phyloP scores from a whole-genome alignment of 2,888 invertebrate species.

The Brachylomia viminalis region DNA sequence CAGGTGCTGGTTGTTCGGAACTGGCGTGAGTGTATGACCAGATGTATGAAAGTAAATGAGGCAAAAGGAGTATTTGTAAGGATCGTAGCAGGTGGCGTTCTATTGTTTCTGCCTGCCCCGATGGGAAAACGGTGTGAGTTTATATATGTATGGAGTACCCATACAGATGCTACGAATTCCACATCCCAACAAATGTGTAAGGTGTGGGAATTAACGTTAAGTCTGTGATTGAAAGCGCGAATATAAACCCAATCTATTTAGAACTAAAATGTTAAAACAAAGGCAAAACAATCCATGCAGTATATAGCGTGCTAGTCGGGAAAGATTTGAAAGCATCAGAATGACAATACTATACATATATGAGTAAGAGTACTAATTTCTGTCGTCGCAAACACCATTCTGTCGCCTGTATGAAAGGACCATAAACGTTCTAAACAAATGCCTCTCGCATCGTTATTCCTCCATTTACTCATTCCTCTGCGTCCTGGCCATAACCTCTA shows the following conservation, averaged over 20 bases:
- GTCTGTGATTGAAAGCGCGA: background rate
- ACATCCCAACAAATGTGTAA: background rate
- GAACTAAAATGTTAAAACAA: background rate
- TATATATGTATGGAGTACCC: background rate
- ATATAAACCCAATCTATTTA: background rate
- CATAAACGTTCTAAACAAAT: conserved; percentile 10
- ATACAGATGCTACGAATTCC: background rate
- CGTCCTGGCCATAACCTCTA: conserved; percentile 39
- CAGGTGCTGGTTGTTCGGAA: no score
- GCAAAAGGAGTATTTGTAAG: no score
- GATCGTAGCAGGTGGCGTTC: no score
- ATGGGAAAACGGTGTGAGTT: no score
- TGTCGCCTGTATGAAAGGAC: background rate
- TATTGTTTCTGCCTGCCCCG: no score
- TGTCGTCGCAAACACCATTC: background rate
- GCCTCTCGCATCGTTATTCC: background rate
- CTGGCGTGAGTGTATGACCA: no score
- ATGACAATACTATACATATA: background rate
- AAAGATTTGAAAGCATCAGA: background rate
- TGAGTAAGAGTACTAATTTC: no score
- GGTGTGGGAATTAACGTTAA: background rate
- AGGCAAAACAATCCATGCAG: background rate
- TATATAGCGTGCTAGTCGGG: no score
- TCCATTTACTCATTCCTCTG: conserved; percentile 41
- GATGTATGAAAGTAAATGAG: no score